phyloP scores from a whole-genome alignment of 2,888 invertebrate genomes.

The Drosophila paracracens region DNA sequence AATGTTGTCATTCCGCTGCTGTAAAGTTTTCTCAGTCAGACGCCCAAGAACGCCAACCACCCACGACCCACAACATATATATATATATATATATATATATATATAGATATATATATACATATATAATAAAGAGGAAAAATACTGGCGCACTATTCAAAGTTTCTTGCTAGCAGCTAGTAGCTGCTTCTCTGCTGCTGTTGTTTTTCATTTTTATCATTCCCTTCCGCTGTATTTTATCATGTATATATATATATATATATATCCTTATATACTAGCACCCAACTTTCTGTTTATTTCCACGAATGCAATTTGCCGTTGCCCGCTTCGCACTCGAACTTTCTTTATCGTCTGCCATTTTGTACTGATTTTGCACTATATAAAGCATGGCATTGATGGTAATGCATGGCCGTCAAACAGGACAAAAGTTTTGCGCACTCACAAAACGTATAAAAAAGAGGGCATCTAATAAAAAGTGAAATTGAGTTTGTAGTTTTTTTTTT shows the following conservation, averaged over 20 bases:
- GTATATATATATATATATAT: constrained; percentile 13
- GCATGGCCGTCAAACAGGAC: constrained; percentile 60
- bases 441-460: constrained; percentile 12
- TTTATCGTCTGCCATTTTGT: constrained; percentile 77
- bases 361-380: constrained; percentile 79
- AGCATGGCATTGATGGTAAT: constrained; percentile 73
- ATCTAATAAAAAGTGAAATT: constrained; percentile 72
- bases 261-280: constrained; percentile 42
- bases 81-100: neutral
- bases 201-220: constrained; percentile 65
- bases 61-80: neutral
- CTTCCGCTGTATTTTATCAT: constrained; percentile 59
- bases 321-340: constrained; percentile 53
- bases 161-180: constrained; percentile 40
- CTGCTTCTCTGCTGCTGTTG: constrained; percentile 30
- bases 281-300: constrained; percentile 79
- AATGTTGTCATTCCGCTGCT: constrained; percentile 82
- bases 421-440: constrained; percentile 45
- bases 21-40: constrained; percentile 66
- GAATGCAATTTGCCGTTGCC: constrained; percentile 75
- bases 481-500: constrained; percentile 58
- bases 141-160: constrained; percentile 71
- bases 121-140: constrained; percentile 6
- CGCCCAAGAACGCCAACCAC: neutral
- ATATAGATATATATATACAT: neutral